phyloP scores from a whole-genome alignment of 2,113 vertebrate genomes.

The Gobio gobio region DNA sequence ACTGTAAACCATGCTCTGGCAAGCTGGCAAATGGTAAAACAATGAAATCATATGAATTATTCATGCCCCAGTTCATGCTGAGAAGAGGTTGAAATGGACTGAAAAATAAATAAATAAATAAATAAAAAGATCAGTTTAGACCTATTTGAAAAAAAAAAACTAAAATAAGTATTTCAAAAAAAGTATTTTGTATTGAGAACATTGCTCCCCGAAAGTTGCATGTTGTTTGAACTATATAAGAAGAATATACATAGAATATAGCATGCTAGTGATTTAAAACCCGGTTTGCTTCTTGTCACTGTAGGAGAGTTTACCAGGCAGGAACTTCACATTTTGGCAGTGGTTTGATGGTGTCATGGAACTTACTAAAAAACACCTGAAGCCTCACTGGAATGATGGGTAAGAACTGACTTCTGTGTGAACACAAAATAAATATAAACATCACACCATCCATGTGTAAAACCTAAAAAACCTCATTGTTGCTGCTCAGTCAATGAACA shows the following conservation, averaged over 20 bases:
- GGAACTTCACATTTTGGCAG: slow-evolving; percentile 99
- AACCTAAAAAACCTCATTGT: neutral
- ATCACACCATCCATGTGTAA: neutral
- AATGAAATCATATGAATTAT: neutral
- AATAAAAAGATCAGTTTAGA: too few relatives aligned
- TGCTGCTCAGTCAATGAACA: neutral
- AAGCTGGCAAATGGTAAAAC: too few relatives aligned
- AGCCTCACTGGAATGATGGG: slow-evolving; percentile 97
- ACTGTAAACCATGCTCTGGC: too few relatives aligned
- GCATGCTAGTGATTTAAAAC: neutral
- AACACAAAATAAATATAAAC: neutral
- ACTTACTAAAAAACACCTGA: slow-evolving; percentile 93
- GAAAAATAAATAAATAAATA: too few relatives aligned
- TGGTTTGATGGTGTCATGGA: slow-evolving; percentile 99
- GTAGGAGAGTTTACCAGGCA: slow-evolving; percentile 92
- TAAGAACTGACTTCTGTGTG: slow-evolving; percentile 66
- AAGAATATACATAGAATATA: too few relatives aligned
- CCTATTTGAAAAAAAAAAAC: too few relatives aligned
- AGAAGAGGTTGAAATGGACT: neutral
- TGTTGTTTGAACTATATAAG: neutral
- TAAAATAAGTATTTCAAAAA: neutral
- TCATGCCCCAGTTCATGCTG: neutral
- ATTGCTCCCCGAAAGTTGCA: neutral
- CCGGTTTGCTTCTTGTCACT: neutral
- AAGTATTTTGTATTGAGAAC: neutral